phyloP scores from a whole-genome alignment of 2,888 invertebrate species.

The Proisotoma minuta region DNA sequence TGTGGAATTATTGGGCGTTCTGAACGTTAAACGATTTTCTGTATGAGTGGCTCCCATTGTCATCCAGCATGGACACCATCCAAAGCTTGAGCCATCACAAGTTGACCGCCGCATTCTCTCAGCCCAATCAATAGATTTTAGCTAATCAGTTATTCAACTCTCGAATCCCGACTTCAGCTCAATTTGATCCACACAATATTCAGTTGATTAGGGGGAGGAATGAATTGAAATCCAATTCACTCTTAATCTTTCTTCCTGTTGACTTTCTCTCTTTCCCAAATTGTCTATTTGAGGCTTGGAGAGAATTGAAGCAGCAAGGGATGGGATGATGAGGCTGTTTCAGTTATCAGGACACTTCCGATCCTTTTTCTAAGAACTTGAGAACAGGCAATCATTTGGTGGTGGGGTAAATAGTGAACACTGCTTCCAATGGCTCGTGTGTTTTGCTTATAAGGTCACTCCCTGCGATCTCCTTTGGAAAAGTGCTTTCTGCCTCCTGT shows the following conservation, averaged over 20 bases:
- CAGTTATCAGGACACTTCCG: background rate
- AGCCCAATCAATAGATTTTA: constrained; percentile 23
- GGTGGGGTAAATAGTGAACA: background rate
- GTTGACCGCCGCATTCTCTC: too few relatives aligned
- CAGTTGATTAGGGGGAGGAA: constrained; percentile 38
- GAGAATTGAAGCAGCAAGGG: too few relatives aligned
- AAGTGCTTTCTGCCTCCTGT: constrained; percentile 17
- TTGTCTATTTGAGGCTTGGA: too few relatives aligned
- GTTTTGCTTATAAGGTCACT: background rate
- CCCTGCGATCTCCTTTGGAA: background rate
- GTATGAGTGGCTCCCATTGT: too few relatives aligned
- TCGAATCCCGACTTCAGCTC: constrained; percentile 40
- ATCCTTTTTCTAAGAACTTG: background rate
- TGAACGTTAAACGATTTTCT: too few relatives aligned
- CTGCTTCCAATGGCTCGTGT: background rate
- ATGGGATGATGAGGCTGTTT: background rate
- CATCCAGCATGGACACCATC: too few relatives aligned
- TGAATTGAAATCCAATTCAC: constrained; percentile 4
- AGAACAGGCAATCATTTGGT: background rate
- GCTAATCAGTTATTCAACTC: constrained; percentile 33
- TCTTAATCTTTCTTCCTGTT: background rate
- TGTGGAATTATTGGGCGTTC: too few relatives aligned
- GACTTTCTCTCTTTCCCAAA: constrained; percentile 1
- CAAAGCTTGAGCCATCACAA: too few relatives aligned
- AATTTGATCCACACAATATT: constrained; percentile 42